Evolutionary conservation across 2,797 vertebrate genomes (phyloP).

Genomic region (Denticeps clupeoides): DNA sequence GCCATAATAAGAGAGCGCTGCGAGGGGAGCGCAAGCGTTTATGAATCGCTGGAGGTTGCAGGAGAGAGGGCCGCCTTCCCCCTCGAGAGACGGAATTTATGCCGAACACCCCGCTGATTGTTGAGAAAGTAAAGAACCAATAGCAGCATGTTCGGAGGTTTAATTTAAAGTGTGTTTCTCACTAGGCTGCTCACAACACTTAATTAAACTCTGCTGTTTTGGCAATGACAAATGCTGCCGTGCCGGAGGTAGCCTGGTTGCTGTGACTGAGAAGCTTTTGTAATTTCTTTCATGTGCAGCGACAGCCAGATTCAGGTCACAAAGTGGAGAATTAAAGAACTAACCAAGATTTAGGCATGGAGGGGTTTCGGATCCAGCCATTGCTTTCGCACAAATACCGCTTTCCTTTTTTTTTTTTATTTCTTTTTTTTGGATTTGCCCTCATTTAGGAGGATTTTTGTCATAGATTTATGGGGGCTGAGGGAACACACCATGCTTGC

Average conservation of each 20-base stretch:
- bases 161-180: conserved; percentile 99
- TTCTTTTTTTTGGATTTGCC: conserved; percentile 33
- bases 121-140: conserved; percentile 94
- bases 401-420: conserved; percentile 18
- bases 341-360: conserved; percentile 60
- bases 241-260: conserved; percentile 77
- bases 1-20: conserved; percentile 71
- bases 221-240: conserved; percentile 99
- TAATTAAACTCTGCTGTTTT: conserved; percentile 99
- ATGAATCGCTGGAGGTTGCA: conserved; percentile 77
- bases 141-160: conserved; percentile 89
- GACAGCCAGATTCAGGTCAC: conserved; percentile 80
- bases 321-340: conserved; percentile 72
- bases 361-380: conserved; percentile 53
- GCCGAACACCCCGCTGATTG: conserved; percentile 86
- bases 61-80: conserved; percentile 54
- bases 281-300: conserved; percentile 86
- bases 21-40: conserved; percentile 69
- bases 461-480: conserved; percentile 63
- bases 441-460: conserved; percentile 56
- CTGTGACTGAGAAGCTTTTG: conserved; percentile 82
- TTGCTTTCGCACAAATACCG: conserved; percentile 46
- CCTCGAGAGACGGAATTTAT: conserved; percentile 85
- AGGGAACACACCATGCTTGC: conserved; percentile 41
- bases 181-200: conserved; percentile 99